Percentiles rank a stretch among this genome's conserved stretches.
phyloP scores from a whole-genome alignment of 2,888 invertebrate genomes.

The Dolichomitus sp. region DNA sequence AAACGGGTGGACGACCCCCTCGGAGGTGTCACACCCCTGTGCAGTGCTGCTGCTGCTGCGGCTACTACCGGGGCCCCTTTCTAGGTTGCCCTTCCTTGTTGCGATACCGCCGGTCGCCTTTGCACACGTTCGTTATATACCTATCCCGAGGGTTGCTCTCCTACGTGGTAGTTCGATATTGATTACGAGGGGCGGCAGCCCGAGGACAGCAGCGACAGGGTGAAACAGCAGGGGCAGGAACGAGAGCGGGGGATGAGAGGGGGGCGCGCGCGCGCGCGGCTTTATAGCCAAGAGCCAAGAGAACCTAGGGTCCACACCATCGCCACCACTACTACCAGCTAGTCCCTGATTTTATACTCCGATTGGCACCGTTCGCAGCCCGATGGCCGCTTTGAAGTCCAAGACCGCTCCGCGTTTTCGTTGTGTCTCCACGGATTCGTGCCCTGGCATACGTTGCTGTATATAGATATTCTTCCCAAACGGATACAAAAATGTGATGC shows the following conservation, averaged over 20 bases:
- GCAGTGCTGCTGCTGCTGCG: slow-evolving; percentile 18
- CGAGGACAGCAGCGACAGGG: slow-evolving; percentile 58
- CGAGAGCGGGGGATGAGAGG: slow-evolving; percentile 55
- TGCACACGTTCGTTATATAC: slow-evolving; percentile 27
- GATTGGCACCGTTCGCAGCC: slow-evolving; percentile 81
- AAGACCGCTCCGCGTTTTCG: slow-evolving; percentile 70
- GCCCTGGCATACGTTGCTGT: slow-evolving; percentile 26
- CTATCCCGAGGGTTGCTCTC: slow-evolving; percentile 70
- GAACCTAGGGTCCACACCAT: slow-evolving; percentile 54
- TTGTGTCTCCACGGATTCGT: slow-evolving; percentile 57
- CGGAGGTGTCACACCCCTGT: slow-evolving; percentile 55
- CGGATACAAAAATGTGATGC: slow-evolving; percentile 25
- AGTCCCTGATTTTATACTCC: slow-evolving; percentile 81
- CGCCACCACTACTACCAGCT: slow-evolving; percentile 58
- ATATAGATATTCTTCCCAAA: slow-evolving; percentile 42
- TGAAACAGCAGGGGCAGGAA: slow-evolving; percentile 60
- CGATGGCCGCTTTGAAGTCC: slow-evolving; percentile 81
- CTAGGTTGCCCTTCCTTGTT: slow-evolving; percentile 37
- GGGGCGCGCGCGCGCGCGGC: neutral
- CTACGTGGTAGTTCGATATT: slow-evolving; percentile 80
- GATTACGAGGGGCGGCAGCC: slow-evolving; percentile 77
- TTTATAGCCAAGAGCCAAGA: slow-evolving; percentile 50
- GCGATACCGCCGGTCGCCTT: slow-evolving; percentile 39
- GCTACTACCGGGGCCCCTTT: neutral
- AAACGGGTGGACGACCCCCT: slow-evolving; percentile 44